Percentiles rank a stretch among this genome's conserved stretches.
phyloP scores from a whole-genome alignment of 2,113 vertebrate genomes.

The Rhynchomys soricoides region DNA sequence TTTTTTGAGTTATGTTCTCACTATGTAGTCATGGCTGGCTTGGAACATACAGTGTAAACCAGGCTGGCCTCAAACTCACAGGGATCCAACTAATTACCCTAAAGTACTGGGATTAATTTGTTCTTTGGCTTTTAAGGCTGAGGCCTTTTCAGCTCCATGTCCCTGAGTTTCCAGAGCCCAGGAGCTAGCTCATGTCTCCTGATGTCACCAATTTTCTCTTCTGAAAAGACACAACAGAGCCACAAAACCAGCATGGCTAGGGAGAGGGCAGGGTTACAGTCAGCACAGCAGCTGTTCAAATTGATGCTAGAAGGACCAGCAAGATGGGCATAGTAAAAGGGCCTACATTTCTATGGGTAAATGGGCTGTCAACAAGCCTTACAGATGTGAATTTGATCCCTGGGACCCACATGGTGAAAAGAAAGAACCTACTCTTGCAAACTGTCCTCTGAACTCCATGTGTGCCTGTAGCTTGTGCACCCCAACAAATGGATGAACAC shows the following conservation, averaged over 20 bases:
- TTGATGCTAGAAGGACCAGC: neutral
- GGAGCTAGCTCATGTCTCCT: neutral
- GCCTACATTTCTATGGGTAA: neutral
- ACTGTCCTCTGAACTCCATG: neutral
- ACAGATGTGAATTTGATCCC: neutral
- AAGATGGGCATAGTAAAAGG: neutral
- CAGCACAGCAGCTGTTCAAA: neutral
- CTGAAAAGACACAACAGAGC: constrained; percentile 25
- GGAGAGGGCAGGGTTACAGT: neutral
- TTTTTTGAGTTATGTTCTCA: neutral
- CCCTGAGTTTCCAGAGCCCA: neutral
- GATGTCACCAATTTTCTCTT: neutral
- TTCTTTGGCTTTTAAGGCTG: constrained; percentile 5
- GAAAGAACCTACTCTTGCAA: neutral
- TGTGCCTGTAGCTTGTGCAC: neutral
- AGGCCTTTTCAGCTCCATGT: neutral
- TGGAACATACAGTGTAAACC: neutral
- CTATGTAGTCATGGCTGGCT: neutral
- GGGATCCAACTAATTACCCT: neutral
- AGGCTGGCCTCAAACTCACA: neutral
- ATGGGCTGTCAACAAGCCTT: neutral
- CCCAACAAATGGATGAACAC: neutral
- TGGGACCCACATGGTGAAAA: neutral
- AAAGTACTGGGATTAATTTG: neutral
- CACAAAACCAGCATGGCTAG: neutral